Base-by-base conservation (phyloP, 2,113 vertebrate species). In the Rhinolophus ferrumequinum region DNA sequence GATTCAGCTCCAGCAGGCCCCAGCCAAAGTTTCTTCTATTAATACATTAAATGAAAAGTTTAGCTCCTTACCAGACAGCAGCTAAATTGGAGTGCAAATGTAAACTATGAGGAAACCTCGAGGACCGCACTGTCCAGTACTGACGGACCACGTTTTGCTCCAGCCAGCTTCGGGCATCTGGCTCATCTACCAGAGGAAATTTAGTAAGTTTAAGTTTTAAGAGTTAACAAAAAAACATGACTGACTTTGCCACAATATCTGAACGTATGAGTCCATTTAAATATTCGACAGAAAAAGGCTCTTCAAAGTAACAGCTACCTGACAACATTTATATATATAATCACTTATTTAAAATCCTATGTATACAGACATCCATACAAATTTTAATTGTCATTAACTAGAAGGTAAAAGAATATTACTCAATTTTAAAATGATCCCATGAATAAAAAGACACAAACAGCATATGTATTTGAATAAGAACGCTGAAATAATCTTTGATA, bases 21-120 rank as follows among this genome's bases (percentile, higher is more conserved):
- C 26, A 13, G 41, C 28, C 58, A 22, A 33, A 83, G 35, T 64
- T 80, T 87, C 22, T 88, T 33, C 19, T 64, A 56, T 35, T 54
- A 64, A 64, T 64, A 64, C 7, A 56, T 33, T 77, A 88, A 67
- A 70, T 2, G 30, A 72, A 56, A 84, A 83, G 26, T 50, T 41
- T 14, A 73, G 54, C 84, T 95, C 95, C 99, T 99, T 98, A 99
- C 99, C 99, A 99, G 86, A 99, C 98, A 88, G 99, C 99, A 93
- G 99, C 99, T 90, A 99, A 97, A 97, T 99, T 99, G 96, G 99
- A 99, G 98, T 99, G 99, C 72, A 99, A 98, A 97, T 99, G 99
- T 54, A 99, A 98, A 81, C 99, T 99, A 97, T 99, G 99, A 44
- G 99, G 98, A 93, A 99, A 99, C 26, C 99, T 98, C 24, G 98